Conservation (phyloP, 2,888 invertebrate species). For the Caenorhabditis japonica region DNA sequence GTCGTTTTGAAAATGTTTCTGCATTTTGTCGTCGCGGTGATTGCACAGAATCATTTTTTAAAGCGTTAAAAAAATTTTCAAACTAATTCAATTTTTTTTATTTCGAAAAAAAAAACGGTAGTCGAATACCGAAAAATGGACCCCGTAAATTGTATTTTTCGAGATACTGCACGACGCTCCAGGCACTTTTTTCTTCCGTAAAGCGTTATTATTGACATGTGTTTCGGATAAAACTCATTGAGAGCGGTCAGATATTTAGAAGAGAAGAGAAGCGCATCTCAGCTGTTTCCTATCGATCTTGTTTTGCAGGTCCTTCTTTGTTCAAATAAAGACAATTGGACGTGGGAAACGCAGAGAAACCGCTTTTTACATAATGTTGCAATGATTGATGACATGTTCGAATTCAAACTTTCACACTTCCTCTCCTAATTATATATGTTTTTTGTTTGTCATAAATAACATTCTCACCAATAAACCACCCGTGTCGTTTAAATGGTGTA, state of each 20-base stretch:
- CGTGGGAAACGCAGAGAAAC: conserved; percentile 43
- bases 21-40: too few relatives aligned
- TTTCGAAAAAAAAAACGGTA: too few relatives aligned
- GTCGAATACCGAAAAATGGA: too few relatives aligned
- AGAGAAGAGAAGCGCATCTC: conserved; percentile 4
- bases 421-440: conserved; percentile 4
- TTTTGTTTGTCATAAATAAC: conserved; percentile 9
- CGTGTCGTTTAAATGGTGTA: conserved; percentile 4
- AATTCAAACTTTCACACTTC: conserved; percentile 41
- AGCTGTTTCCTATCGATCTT: conserved; percentile 34
- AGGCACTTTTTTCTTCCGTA: conserved; percentile 9
- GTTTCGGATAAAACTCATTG: background rate
- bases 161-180: too few relatives aligned
- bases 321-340: conserved; percentile 55
- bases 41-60: too few relatives aligned
- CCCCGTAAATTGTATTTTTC: too few relatives aligned
- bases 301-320: conserved; percentile 58
- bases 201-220: background rate
- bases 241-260: background rate
- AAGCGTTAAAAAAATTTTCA: too few relatives aligned
- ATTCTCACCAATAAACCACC: background rate
- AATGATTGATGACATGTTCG: conserved; percentile 54
- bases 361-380: conserved; percentile 37
- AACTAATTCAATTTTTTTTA: too few relatives aligned
- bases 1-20: too few relatives aligned